These are phyloP conservation scores for Dryobates pubescens DNA, from an alignment of 2,797 vertebrate genomes.

Conservation along the genomic window DNA sequence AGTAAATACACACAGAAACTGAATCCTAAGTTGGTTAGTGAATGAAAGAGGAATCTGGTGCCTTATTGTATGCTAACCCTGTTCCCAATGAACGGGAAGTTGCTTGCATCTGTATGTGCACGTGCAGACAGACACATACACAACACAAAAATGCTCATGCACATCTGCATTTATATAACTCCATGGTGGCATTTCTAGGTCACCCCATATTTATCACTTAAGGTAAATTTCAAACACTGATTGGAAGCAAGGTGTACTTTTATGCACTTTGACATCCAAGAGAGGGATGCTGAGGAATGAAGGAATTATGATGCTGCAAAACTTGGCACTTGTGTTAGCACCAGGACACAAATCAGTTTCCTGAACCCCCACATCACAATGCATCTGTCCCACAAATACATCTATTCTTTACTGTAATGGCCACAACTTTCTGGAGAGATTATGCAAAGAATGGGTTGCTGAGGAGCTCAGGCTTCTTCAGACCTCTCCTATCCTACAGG, in stretches of 20 bases:
- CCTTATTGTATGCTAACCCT: not conserved
- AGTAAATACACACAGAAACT: not conserved
- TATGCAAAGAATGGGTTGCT: not conserved
- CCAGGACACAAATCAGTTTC: not conserved
- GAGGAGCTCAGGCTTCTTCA: not conserved
- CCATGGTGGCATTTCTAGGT: not conserved
- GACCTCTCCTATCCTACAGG: not conserved
- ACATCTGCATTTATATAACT: rapidly evolving
- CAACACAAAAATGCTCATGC: not conserved
- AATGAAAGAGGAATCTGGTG: not conserved
- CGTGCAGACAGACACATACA: not conserved
- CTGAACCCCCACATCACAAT: not conserved
- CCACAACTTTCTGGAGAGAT: not conserved
- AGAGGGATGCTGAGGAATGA: not conserved
- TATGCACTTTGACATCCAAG: not conserved
- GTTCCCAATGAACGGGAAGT: not conserved
- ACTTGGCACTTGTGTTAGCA: not conserved
- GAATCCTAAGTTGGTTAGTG: not conserved
- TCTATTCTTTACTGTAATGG: not conserved
- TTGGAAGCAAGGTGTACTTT: not conserved
- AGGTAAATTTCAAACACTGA: not conserved
- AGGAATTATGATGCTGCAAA: not conserved
- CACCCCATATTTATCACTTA: not conserved
- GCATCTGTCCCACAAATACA: rapidly evolving
- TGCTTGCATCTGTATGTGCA: rapidly evolving